A percentile compares a stretch with the other conserved stretches of the same genome.
Evolutionary conservation across 2,113 vertebrate species (phyloP).

Genomic region (Phainopepla nitens): DNA sequence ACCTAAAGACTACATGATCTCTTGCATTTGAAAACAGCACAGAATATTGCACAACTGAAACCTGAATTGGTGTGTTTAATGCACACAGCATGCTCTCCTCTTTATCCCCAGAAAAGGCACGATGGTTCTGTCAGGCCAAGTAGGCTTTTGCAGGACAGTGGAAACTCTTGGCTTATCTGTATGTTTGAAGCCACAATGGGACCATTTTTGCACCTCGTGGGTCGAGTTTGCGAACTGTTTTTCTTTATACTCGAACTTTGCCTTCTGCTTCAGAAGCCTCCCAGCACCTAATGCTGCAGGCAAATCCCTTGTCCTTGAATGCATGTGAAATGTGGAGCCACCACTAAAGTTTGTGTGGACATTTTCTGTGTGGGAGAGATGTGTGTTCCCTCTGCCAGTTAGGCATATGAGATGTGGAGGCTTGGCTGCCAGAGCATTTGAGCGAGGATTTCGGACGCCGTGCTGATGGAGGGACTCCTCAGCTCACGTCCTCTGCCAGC

Average conservation of each 20-base stretch:
- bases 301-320: not conserved
- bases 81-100: not conserved
- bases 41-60: not conserved
- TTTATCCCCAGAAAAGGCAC: not conserved
- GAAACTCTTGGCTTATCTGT: not conserved
- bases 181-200: not conserved
- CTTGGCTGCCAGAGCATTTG: not conserved
- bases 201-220: not conserved
- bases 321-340: not conserved
- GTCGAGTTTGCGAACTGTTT: not conserved
- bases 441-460: not conserved
- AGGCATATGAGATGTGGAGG: not conserved
- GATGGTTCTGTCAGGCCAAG: not conserved
- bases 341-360: not conserved
- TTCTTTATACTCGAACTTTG: not conserved
- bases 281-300: not conserved
- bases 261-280: not conserved
- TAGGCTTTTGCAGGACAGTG: not conserved
- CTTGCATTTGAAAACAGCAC: conserved; percentile 36
- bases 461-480: not conserved
- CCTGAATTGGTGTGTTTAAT: not conserved
- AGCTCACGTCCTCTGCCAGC: not conserved
- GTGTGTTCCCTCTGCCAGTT: not conserved
- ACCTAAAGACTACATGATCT: not conserved
- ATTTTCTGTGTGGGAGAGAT: not conserved